Percentiles rank a stretch among this genome's conserved stretches.
These are phyloP conservation scores for Protobothrops mucrosquamatus DNA, from an alignment of 2,113 vertebrate genomes.

Conservation along the genomic window DNA sequence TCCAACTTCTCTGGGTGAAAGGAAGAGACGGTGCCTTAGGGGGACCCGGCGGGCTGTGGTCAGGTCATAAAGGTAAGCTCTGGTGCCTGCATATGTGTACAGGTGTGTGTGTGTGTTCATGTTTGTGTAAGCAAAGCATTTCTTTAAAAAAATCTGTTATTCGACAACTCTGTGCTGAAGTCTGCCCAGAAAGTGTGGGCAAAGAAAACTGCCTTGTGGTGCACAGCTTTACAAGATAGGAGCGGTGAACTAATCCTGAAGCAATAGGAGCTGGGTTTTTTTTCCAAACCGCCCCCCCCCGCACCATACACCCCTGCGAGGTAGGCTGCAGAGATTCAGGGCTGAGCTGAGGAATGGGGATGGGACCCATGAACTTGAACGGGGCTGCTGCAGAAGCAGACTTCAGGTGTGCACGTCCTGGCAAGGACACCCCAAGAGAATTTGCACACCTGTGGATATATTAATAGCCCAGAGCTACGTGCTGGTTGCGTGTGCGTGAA, in stretches of 20 bases:
- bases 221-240: background rate
- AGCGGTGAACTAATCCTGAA: background rate
- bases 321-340: background rate
- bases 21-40: background rate
- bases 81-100: background rate
- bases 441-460: background rate
- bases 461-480: background rate
- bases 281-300: too few species aligned
- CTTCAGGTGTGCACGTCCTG: background rate
- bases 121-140: background rate
- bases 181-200: background rate
- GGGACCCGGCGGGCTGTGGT: background rate
- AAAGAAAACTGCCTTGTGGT: background rate
- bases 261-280: background rate
- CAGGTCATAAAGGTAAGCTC: background rate
- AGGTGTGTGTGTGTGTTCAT: background rate
- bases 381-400: background rate
- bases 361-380: background rate
- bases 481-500: background rate
- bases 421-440: background rate
- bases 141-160: background rate
- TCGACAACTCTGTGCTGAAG: background rate
- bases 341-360: background rate
- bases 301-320: background rate
- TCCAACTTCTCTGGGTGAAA: background rate